These are phyloP conservation scores for Heliconius nattereri DNA, from an alignment of 1,140 invertebrate genomes.

Conservation along the genomic window DNA sequence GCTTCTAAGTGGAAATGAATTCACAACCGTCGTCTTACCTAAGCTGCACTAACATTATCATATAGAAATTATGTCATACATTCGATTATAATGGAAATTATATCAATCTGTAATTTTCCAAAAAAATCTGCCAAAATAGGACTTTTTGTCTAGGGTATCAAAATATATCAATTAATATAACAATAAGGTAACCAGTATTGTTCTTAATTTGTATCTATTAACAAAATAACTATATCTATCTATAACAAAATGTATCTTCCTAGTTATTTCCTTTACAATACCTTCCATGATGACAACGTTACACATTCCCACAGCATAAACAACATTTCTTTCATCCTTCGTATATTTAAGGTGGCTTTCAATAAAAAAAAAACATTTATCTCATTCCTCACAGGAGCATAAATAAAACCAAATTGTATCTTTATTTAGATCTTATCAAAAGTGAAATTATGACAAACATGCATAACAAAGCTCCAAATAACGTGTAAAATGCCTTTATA, in stretches of 20 bases:
- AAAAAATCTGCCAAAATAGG: too few species aligned
- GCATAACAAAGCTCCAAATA: conserved; percentile 27
- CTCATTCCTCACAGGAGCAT: neutral
- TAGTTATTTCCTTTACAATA: neutral
- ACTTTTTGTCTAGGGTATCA: too few species aligned
- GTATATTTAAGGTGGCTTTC: neutral
- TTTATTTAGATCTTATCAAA: conserved; percentile 16
- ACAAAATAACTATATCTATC: too few species aligned
- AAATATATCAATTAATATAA: too few species aligned
- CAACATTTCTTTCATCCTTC: neutral
- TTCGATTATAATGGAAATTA: too few species aligned
- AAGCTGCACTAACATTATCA: too few species aligned
- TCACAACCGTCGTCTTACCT: too few species aligned
- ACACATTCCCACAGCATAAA: neutral
- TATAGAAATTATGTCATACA: too few species aligned
- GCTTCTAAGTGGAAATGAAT: too few species aligned
- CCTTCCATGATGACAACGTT: neutral
- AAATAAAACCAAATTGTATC: conserved; percentile 14
- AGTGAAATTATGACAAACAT: conserved; percentile 29
- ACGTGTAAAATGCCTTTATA: conserved; percentile 49
- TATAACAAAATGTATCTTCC: neutral
- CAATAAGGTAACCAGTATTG: too few species aligned
- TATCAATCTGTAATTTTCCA: too few species aligned
- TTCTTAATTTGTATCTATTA: too few species aligned
- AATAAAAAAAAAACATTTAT: neutral